A percentile compares a stretch with the other conserved stretches of the same genome.
phyloP scores from a whole-genome alignment of 2,113 vertebrate species.

The Chloropsis cyanopogon region DNA sequence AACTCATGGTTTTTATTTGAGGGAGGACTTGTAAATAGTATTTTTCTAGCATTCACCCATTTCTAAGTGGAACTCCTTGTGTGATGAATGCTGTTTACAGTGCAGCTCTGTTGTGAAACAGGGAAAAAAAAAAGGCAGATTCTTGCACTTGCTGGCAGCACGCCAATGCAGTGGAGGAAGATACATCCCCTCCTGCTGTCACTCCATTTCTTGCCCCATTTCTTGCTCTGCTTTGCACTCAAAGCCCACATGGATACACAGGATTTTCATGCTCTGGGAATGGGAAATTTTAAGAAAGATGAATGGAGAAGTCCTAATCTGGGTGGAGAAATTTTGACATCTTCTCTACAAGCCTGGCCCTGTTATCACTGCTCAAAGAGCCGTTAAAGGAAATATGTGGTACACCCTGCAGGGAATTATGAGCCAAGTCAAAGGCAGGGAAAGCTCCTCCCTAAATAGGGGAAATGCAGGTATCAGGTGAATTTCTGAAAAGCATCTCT shows the following conservation, averaged over 20 bases:
- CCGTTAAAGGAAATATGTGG: neutral
- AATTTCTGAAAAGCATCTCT: neutral
- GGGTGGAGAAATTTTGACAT: neutral
- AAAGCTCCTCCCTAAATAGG: neutral
- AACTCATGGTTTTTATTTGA: constrained; percentile 47
- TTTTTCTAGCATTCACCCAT: constrained; percentile 30
- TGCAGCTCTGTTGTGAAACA: constrained; percentile 20
- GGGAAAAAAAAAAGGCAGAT: neutral
- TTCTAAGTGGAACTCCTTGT: constrained; percentile 45
- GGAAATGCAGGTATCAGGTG: neutral
- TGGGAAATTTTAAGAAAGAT: neutral
- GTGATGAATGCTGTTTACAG: constrained; percentile 49
- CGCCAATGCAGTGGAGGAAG: neutral
- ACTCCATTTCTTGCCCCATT: neutral
- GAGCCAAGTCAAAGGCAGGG: neutral
- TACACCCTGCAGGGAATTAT: neutral
- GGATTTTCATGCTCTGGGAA: neutral
- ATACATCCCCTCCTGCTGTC: constrained; percentile 23
- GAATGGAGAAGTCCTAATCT: neutral
- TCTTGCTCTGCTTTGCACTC: neutral
- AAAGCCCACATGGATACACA: neutral
- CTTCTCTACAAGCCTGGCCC: neutral
- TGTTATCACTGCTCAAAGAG: neutral
- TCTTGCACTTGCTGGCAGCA: constrained; percentile 8
- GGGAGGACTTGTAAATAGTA: constrained; percentile 39